Percentiles rank a stretch among this genome's conserved stretches.
phyloP scores from a whole-genome alignment of 53 echinoderm and acorn worm species.

The Luidia sarsii region DNA sequence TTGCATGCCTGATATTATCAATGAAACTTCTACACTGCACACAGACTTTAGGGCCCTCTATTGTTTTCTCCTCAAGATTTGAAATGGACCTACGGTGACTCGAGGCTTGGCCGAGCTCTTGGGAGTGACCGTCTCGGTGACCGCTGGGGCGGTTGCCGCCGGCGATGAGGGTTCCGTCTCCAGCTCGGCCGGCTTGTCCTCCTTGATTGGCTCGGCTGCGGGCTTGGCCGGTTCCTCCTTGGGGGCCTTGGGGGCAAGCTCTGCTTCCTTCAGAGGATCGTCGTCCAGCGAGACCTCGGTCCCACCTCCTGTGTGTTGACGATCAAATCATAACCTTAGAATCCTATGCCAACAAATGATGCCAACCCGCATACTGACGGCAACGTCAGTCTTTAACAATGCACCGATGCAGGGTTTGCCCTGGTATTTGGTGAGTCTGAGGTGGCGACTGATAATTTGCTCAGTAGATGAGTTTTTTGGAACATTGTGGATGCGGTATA shows the following conservation, averaged over 20 bases:
- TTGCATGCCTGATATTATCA: too few relatives aligned
- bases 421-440: too few relatives aligned
- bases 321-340: too few relatives aligned
- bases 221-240: slow-evolving; percentile 26
- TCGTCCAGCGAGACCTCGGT: slow-evolving; percentile 83
- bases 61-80: too few relatives aligned
- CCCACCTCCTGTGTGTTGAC: slow-evolving; percentile 73
- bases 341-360: too few relatives aligned
- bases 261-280: slow-evolving; percentile 58
- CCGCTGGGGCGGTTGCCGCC: slow-evolving; percentile 53
- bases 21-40: neutral
- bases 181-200: slow-evolving; percentile 58
- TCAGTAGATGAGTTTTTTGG: too few relatives aligned
- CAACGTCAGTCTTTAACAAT: too few relatives aligned
- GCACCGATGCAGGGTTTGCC: too few relatives aligned
- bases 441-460: neutral
- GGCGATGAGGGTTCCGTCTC: slow-evolving; percentile 69
- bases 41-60: neutral
- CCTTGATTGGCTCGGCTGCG: slow-evolving; percentile 8
- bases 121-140: slow-evolving; percentile 38
- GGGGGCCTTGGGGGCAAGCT: slow-evolving; percentile 10
- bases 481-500: too few relatives aligned
- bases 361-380: too few relatives aligned
- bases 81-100: slow-evolving; percentile 46
- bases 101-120: slow-evolving; percentile 30